Evolutionary conservation across 2,888 invertebrate species (phyloP), one percentile per base, ranked within the genome.

Genomic region (Amiota minor): DNA sequence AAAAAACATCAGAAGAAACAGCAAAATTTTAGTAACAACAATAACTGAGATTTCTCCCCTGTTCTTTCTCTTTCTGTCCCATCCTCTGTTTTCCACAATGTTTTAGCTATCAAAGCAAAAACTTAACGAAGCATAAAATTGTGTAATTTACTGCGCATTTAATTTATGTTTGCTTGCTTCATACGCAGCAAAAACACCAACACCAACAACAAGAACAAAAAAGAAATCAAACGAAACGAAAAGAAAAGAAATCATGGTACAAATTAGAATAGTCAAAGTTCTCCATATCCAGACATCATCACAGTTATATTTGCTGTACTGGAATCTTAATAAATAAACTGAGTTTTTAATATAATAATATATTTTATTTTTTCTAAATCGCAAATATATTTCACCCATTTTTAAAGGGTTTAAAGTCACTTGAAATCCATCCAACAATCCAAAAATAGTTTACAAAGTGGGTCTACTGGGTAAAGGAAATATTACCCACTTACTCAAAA

Each of bases 131-230:
- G 84, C 84, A 80, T 78, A 76, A 84, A 83, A 83, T 84, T 83
- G 84, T 79, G 83, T 84, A 81, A 83, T 83, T 83, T 80, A 81
- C 82, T 80, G 82, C 83, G 81, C 81, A 79, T 84, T 82, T 82
- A 76, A 81, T 82, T 84, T 81, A 78, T 74, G 79, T 78, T 47
- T 62, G 35, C 35, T 35, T 23, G 20, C 23, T 61, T 35, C 59
- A 59, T 59, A 16, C 59, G 53, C 14, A 53, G 6, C 14, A 53
- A 53, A 1, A 53, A 53, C 2, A 53, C 18, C 18, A 59, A 18
- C n/a, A 10, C 1, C 55, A 55, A 14, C 23, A 23, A 23, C 23
- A 23, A 23, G 2, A 23, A 23, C 23, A 23, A 23, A 1, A 23
- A 23, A 23, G 3, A 23, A 3, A 23, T n/a, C n/a, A n/a, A 23